These are phyloP conservation scores for Ichneumoninae sp. DNA, from an alignment of 2,888 invertebrate species.

Conservation along the genomic window DNA sequence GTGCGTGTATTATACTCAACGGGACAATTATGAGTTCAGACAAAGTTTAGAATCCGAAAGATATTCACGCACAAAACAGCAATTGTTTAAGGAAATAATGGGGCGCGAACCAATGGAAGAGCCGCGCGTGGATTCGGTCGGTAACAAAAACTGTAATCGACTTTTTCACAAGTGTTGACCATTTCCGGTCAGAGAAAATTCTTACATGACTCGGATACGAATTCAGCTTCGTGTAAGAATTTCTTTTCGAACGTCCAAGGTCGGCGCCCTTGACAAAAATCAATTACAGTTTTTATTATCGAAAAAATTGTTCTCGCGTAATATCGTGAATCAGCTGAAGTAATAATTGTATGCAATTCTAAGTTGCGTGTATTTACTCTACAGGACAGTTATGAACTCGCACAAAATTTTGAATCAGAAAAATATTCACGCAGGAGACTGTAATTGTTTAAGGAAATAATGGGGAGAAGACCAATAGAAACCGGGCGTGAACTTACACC, in stretches of 20 bases:
- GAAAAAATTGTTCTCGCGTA: no score
- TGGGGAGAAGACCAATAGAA: not conserved
- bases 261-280: no score
- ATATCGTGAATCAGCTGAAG: no score
- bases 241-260: not conserved
- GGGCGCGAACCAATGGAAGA: not conserved
- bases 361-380: not conserved
- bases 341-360: no score
- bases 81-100: constrained; percentile 14
- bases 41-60: constrained; percentile 20
- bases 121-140: not conserved
- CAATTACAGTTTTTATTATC: no score
- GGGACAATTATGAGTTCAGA: not conserved
- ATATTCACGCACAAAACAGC: constrained; percentile 20
- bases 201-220: no score
- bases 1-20: constrained; percentile 1
- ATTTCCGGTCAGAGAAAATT: no score
- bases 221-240: not conserved
- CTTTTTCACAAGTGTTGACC: no score
- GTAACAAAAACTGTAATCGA: no score
- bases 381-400: not conserved
- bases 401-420: constrained; percentile 11
- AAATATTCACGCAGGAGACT: constrained; percentile 13
- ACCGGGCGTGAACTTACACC: not conserved
- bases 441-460: constrained; percentile 6